phyloP scores from a whole-genome alignment of 1,140 invertebrate genomes.

The Drosophila mauritiana region DNA sequence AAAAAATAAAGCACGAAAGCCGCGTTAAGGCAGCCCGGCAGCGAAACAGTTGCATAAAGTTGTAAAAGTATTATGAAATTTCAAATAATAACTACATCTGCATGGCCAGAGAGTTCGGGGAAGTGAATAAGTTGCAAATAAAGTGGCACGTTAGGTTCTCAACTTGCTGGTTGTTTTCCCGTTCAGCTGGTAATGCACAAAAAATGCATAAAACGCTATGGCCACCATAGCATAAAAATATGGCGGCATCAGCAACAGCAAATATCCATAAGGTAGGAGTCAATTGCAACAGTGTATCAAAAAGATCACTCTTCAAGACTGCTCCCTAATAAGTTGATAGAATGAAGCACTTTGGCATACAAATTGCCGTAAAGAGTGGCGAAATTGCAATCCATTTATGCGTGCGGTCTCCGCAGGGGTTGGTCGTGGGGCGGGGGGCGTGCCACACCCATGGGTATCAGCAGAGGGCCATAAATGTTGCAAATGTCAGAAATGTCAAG shows the following conservation, averaged over 20 bases:
- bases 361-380: conserved; percentile 59
- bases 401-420: conserved; percentile 11
- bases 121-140: conserved; percentile 76
- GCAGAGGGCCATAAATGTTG: conserved; percentile 75
- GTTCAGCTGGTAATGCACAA: conserved; percentile 45
- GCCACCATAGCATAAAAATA: conserved; percentile 73
- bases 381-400: conserved; percentile 56
- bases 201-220: conserved; percentile 71
- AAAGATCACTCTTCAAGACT: conserved; percentile 9
- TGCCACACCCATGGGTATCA: conserved; percentile 43
- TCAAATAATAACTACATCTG: conserved; percentile 80
- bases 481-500: conserved; percentile 79
- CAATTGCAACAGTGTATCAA: conserved; percentile 13
- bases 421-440: conserved; percentile 2
- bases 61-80: conserved; percentile 83
- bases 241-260: conserved; percentile 44
- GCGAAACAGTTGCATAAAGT: conserved; percentile 78
- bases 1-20: conserved; percentile 72
- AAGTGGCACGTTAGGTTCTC: conserved; percentile 57
- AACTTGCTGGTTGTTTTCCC: conserved; percentile 41
- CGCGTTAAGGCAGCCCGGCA: conserved; percentile 66
- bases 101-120: conserved; percentile 29
- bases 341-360: conserved; percentile 30
- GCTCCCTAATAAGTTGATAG: conserved; percentile 30
- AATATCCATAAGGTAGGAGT: conserved; percentile 36